Evolutionary conservation across 35 echinoderm and acorn worm genomes (phyloP).

Genomic region (Lytechinus pictus): DNA sequence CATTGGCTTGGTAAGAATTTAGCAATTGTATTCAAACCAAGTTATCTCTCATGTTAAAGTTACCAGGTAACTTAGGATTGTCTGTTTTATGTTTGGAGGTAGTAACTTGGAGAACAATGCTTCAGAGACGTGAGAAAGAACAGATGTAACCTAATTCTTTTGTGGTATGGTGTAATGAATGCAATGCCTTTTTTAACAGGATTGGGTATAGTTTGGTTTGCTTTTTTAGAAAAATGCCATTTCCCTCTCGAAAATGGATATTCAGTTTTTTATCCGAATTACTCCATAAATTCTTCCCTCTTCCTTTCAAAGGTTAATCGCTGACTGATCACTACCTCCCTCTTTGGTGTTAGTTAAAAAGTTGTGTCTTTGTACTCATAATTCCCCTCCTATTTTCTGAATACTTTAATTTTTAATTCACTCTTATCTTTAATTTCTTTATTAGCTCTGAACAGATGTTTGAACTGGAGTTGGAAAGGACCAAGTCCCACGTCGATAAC

Average conservation of each 20-base stretch:
- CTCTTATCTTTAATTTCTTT: background rate
- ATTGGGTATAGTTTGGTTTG: background rate
- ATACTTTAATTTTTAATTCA: too few relatives aligned
- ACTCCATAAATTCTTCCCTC: background rate
- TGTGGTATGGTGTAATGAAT: background rate
- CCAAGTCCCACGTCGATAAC: constrained; percentile 70
- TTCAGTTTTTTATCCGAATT: background rate
- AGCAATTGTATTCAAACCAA: background rate
- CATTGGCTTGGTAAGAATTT: constrained; percentile 80
- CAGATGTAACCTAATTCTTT: background rate
- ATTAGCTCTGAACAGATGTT: constrained; percentile 61
- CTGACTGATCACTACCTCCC: background rate
- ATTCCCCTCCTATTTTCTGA: too few relatives aligned
- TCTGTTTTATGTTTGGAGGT: background rate
- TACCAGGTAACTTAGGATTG: background rate
- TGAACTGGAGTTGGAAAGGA: constrained; percentile 45
- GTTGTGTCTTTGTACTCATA: too few relatives aligned
- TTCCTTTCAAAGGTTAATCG: background rate
- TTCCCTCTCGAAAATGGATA: background rate
- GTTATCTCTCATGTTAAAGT: background rate
- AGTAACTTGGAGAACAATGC: background rate
- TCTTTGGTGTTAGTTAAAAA: too few relatives aligned
- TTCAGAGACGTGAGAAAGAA: background rate
- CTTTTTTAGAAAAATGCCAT: background rate
- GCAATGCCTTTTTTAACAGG: background rate